Evolutionary conservation across 2,113 vertebrate species (phyloP).

Genomic region (Taurulus bubalis): DNA sequence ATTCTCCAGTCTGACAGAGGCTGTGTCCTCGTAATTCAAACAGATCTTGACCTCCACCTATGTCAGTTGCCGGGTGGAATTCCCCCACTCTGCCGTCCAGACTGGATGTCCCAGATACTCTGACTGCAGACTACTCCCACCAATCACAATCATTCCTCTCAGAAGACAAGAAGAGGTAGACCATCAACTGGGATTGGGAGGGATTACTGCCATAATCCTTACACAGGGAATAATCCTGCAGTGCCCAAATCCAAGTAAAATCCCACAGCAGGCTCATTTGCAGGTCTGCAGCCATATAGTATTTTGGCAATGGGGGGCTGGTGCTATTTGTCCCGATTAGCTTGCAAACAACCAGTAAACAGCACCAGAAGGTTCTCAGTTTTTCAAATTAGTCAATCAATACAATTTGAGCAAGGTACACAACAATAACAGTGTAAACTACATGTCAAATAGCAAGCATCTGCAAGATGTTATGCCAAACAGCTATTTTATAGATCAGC

Average conservation of each 20-base stretch:
- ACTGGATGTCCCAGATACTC: constrained; percentile 55
- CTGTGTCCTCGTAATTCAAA: constrained; percentile 49
- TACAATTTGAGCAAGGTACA: background rate
- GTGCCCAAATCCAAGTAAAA: constrained; percentile 74
- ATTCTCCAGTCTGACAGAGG: constrained; percentile 35
- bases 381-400: constrained; percentile 40
- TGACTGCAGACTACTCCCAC: constrained; percentile 52
- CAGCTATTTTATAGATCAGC: background rate
- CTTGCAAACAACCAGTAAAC: constrained; percentile 48
- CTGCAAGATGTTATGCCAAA: background rate
- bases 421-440: background rate
- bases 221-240: constrained; percentile 69
- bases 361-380: background rate
- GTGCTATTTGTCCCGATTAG: constrained; percentile 63
- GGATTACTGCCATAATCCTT: constrained; percentile 74
- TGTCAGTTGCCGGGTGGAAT: constrained; percentile 63
- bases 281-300: constrained; percentile 39
- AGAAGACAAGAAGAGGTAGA: constrained; percentile 58
- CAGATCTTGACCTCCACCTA: constrained; percentile 70
- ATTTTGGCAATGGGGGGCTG: constrained; percentile 46
- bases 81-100: constrained; percentile 51
- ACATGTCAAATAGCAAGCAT: background rate
- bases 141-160: constrained; percentile 57
- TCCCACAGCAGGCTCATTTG: constrained; percentile 68
- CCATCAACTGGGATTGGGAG: constrained; percentile 65